Evolutionary conservation across 2,797 vertebrate genomes (phyloP), one percentile per base, ranked within the genome.

Genomic region (Graptemys geographica): DNA sequence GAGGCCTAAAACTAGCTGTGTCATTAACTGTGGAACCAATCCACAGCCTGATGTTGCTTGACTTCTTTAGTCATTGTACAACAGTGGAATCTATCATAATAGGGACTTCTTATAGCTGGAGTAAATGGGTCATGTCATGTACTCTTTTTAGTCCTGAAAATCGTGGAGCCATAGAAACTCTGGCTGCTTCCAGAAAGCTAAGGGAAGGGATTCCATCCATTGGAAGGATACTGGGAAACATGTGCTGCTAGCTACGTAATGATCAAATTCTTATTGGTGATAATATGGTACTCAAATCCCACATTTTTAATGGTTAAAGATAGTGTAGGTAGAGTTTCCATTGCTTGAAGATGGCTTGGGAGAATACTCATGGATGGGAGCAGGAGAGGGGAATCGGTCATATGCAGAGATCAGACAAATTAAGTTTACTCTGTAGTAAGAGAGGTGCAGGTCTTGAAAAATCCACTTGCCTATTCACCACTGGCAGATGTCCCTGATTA

Each of bases 71-170:
- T 76, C 74, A 16, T 76, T 90, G 53, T 72, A 93, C 90, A 83
- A 62, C 74, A 55, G 13, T 88, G 6, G 56, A 72, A 94, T 59
- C 81, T 79, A 92, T 74, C 83, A 41, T 93, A 95, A 91, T 93
- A 78, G 88, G 53, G 2, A 69, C 80, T n/a, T 72, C 89, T 85
- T 85, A 53, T 55, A 93, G 83, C 86, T 86, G 86, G 87, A 90
- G 37, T 41, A 80, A 93, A 92, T 7, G 13, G 69, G 85, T 21
- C 52, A 1, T 57, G 84, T 21, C 55, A 1, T 55, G 18, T 49
- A 23, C 74, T 47, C 23, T 28, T 47, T 47, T 76, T 76, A 27
- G 7, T 28, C 25, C 12, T 76, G 44, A 47, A 47, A 47, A 76
- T 47, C 65, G 47, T 28, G 21, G 21, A 16, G 25, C 23, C 27